phyloP scores from a whole-genome alignment of 2,888 invertebrate species.

The Ormyrus rosae region DNA sequence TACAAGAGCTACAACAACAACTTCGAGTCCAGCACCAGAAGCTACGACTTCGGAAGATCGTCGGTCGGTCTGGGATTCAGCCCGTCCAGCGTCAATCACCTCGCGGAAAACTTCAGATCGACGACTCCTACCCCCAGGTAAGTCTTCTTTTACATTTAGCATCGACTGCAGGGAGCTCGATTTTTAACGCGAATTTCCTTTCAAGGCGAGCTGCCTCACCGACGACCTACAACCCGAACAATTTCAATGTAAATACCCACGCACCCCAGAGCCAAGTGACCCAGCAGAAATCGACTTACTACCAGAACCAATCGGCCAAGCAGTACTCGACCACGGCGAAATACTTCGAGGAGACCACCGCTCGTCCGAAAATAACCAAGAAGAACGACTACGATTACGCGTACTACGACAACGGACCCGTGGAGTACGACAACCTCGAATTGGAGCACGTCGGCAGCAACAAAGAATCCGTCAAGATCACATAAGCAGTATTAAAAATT shows the following conservation, averaged over 20 bases:
- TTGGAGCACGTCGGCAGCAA: conserved; percentile 70
- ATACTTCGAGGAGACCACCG: conserved; percentile 69
- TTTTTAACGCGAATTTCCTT: conserved; percentile 22
- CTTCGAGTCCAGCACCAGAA: conserved; percentile 69
- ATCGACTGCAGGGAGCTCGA: too few species aligned
- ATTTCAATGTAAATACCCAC: conserved; percentile 66
- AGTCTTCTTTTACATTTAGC: not conserved
- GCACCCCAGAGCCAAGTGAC: conserved; percentile 66
- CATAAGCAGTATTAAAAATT: conserved; percentile 31
- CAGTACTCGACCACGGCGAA: conserved; percentile 70
- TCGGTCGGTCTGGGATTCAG: conserved; percentile 72
- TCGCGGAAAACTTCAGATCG: conserved; percentile 70
- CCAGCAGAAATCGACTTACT: conserved; percentile 71
- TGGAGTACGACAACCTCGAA: conserved; percentile 76
- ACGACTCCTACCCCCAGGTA: conserved; percentile 72
- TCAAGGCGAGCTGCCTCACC: conserved; percentile 66
- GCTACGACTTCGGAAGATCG: conserved; percentile 67
- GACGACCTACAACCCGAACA: conserved; percentile 69
- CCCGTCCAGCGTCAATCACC: conserved; percentile 72
- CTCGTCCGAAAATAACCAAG: conserved; percentile 74
- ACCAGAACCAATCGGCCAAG: conserved; percentile 72
- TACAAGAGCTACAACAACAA: conserved; percentile 31
- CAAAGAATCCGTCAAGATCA: conserved; percentile 72
- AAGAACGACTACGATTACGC: conserved; percentile 88
- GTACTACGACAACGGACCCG: conserved; percentile 83